Conservation (phyloP, 2,888 invertebrate genomes). For the Cerceris rybyensis region DNA sequence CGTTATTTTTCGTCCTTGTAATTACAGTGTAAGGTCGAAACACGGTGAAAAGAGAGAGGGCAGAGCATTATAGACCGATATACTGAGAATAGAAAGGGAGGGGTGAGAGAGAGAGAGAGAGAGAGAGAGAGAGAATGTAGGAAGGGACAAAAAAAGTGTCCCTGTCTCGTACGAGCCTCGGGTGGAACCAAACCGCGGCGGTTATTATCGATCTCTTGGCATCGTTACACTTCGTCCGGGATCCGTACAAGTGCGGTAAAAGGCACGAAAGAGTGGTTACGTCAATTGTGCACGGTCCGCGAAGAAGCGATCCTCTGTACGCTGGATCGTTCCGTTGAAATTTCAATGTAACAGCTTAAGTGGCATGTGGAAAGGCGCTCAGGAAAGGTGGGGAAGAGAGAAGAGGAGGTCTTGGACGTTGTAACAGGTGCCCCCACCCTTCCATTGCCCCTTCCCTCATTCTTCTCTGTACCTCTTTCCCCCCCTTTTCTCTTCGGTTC, state of each 20-base stretch:
- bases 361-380: conserved; percentile 53
- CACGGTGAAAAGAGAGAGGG: background rate
- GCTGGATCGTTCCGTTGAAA: conserved; percentile 46
- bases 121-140: background rate
- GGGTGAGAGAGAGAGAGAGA: conserved; percentile 16
- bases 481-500: conserved; percentile 29
- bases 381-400: conserved; percentile 22
- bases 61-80: background rate
- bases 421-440: conserved; percentile 66
- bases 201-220: conserved; percentile 69
- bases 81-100: conserved; percentile 4
- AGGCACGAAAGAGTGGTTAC: conserved; percentile 49
- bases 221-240: conserved; percentile 66
- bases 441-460: conserved; percentile 12
- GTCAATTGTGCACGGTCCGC: conserved; percentile 57
- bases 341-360: conserved; percentile 61
- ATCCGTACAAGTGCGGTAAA: conserved; percentile 63
- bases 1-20: conserved; percentile 37
- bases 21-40: conserved; percentile 46
- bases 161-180: conserved; percentile 55
- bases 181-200: conserved; percentile 65
- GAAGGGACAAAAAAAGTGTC: conserved; percentile 42
- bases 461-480: conserved; percentile 27
- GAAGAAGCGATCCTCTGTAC: conserved; percentile 43
- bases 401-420: conserved; percentile 49